Evolutionary conservation across 2,797 vertebrate genomes (phyloP), one percentile per base, ranked within the genome.

Genomic region (Meriones psammophilus): DNA sequence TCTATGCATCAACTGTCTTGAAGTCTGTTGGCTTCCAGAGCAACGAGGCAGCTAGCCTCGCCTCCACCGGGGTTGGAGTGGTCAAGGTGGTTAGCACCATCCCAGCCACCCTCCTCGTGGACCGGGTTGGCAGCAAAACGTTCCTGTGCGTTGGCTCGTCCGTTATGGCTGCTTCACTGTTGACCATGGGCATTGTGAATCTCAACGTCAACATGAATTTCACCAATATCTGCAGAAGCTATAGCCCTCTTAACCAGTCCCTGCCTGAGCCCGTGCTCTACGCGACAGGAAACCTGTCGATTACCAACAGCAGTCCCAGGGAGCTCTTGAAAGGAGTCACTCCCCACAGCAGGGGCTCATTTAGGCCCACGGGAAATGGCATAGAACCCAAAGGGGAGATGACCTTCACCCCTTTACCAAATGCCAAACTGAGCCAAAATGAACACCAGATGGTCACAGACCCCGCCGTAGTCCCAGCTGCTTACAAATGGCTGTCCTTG

Each of bases 21-120:
- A 99, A 99, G 93, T 99, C 99, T 0, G 99, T 99, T 88, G 99
- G 99, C 58, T 99, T 99, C 97, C 98, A 99, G 96, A 99, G 99
- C 85, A 99, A 99, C 0, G 99, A 99, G 86, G 99, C 99, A 1
- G 99, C 99, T 1, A 99, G 99, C 54, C 98, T 99, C 78, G 99
- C 99, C 81, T 99, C 99, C 93, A 99, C 99, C 0, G 99, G 99
- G 17, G 99, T 99, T 17, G 99, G 99, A 24, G 98, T 99, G 10
- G 99, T 99, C 94, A 99, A 99, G 98, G 99, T 99, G 24, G 94
- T 99, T 1, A 99, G 99, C 97, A 99, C 99, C 50, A 98, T 99
- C 88, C 99, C 99, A 0, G 99, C 99, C 5, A 99, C 99, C 0
- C 94, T 99, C 96, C 98, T 99, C 91, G 99, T 99, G 26, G 99